Percentiles rank a stretch among this genome's conserved stretches.
These are phyloP conservation scores for Drosophila novamexicana DNA, from an alignment of 1,140 invertebrate genomes.

Conservation along the genomic window DNA sequence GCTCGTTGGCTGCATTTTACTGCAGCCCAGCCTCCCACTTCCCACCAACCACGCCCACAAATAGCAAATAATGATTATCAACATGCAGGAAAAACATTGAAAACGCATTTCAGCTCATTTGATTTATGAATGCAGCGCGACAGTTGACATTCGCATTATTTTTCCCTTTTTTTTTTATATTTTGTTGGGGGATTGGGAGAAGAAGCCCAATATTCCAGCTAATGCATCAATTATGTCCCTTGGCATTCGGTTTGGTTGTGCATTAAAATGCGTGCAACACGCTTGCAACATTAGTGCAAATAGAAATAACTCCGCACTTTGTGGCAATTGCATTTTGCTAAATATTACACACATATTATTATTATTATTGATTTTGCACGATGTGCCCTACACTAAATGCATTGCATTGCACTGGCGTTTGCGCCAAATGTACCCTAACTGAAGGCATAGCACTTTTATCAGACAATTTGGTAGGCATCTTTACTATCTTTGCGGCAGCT, in stretches of 20 bases:
- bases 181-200: conserved; percentile 9
- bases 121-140: conserved; percentile 73
- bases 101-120: conserved; percentile 78
- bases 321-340: conserved; percentile 65
- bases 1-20: conserved; percentile 33
- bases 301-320: conserved; percentile 41
- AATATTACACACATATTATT: conserved; percentile 41
- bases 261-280: conserved; percentile 60
- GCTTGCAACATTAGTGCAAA: conserved; percentile 33
- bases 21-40: conserved; percentile 4
- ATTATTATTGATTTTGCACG: conserved; percentile 34
- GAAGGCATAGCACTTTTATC: neutral
- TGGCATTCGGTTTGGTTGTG: conserved; percentile 20
- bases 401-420: conserved; percentile 32
- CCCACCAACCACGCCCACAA: conserved; percentile 27
- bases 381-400: conserved; percentile 21
- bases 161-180: conserved; percentile 1
- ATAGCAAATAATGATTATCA: conserved; percentile 78
- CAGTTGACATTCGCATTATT: conserved; percentile 60
- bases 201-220: conserved; percentile 49
- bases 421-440: neutral
- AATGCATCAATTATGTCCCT: conserved; percentile 77
- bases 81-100: conserved; percentile 70
- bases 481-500: too few species aligned
- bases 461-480: neutral